These are phyloP conservation scores for Meloidogyne floridensis DNA, from an alignment of 1,140 invertebrate genomes.

Conservation along the genomic window DNA sequence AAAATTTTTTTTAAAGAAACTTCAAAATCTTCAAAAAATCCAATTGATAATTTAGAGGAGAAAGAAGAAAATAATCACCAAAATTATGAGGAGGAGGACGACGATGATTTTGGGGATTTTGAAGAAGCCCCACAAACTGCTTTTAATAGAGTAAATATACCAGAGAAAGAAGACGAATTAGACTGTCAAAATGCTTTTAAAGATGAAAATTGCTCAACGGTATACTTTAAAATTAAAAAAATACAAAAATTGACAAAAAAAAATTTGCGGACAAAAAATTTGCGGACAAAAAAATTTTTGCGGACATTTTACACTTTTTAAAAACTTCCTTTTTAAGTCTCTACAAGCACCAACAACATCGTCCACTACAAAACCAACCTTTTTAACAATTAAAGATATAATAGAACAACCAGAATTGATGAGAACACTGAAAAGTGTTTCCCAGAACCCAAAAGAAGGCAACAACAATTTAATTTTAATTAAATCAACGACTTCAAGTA, in stretches of 20 bases:
- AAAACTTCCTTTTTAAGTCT: neutral
- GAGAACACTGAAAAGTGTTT: neutral
- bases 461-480: too few relatives aligned
- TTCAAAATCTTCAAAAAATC: neutral
- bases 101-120: slow-evolving; percentile 39
- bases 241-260: too few relatives aligned
- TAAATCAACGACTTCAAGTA: neutral
- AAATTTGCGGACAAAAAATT: neutral
- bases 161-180: neutral
- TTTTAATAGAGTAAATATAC: neutral
- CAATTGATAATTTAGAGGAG: neutral
- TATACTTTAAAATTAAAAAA: neutral
- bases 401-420: neutral
- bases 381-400: neutral
- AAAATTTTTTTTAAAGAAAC: neutral
- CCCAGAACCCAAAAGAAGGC: neutral
- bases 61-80: neutral
- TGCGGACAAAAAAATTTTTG: neutral
- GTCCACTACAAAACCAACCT: neutral
- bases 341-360: neutral
- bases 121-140: slow-evolving; percentile 25
- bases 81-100: slow-evolving; percentile 26
- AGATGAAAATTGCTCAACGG: neutral
- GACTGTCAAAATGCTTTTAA: neutral
- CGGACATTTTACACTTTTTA: neutral